Base-by-base conservation (phyloP, 2,797 vertebrate species). In the Lagodon rhomboides region DNA sequence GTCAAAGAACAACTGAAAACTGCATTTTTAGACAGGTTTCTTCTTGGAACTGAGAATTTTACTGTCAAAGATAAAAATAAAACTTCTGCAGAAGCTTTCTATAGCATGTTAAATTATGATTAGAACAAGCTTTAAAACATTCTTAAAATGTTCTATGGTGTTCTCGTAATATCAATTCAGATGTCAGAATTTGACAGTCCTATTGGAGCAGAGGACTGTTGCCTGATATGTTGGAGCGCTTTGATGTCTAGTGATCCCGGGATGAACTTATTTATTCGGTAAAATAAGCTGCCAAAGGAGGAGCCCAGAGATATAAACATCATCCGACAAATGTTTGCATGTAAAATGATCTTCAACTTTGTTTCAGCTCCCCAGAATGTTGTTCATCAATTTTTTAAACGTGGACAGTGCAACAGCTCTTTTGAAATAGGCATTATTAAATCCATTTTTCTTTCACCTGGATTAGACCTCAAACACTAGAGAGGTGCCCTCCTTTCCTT, bases 371-470 rank as follows among this genome's bases (percentile, higher is more conserved):
- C 71, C 63, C 12, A 67, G 73, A 90, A 89, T 60, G 77, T 75
- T 85, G 85, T 91, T 89, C 82, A 94, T 93, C 81, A 90, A 68
- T 79, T 51, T 83, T 7, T 50, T 61, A 87, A 79, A 79, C 75
- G 83, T 86, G 70, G 80, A 74, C 58, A 73, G 72, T 67, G 67
- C 75, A 79, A 55, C 62, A 34, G 51, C 74, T 88, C 80, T 76
- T 76, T 68, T 56, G 86, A 92, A 88, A 65, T 71, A 62, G 59
- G 56, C 54, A 44, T 93, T 91, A 92, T 93, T 89, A 91, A 73
- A 82, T 77, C 49, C 0, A 81, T 93, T 91, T 89, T 85, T 92
- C 83, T 90, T 89, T 88, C 83, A 91, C 85, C 84, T 93, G 85
- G 51, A 85, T 79, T 43, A 76, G 75, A 80, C 5, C 56, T 74